These are phyloP conservation scores for Oasisia sp. DNA, from an alignment of 2,888 invertebrate genomes.

Conservation along the genomic window DNA sequence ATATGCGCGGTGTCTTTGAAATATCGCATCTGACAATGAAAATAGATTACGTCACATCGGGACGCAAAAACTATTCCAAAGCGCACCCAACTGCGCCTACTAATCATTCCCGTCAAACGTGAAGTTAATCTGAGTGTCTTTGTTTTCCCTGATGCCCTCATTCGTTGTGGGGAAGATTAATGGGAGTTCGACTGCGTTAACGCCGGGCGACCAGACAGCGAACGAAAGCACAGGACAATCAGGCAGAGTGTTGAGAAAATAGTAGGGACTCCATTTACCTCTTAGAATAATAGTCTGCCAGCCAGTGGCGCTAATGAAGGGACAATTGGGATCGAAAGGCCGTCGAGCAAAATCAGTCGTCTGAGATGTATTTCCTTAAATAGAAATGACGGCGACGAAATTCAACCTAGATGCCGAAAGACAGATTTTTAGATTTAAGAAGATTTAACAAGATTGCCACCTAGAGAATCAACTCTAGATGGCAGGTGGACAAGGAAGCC, in stretches of 20 bases:
- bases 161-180: not conserved
- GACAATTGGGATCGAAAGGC: too few relatives aligned
- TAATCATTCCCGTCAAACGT: not conserved
- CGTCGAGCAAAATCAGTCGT: too few relatives aligned
- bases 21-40: not conserved
- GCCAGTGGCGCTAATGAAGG: too few relatives aligned
- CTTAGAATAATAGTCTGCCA: too few relatives aligned
- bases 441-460: too few relatives aligned
- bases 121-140: not conserved
- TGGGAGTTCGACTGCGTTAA: not conserved
- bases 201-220: not conserved
- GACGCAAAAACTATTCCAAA: not conserved
- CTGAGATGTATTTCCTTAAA: too few relatives aligned
- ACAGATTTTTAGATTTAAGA: too few relatives aligned
- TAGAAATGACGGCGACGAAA: too few relatives aligned
- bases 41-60: constrained; percentile 1
- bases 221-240: not conserved
- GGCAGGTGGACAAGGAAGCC: too few relatives aligned
- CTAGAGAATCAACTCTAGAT: too few relatives aligned
- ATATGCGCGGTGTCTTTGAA: not conserved
- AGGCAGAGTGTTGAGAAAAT: not conserved
- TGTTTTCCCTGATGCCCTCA: not conserved
- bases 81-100: not conserved
- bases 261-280: too few relatives aligned
- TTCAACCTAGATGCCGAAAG: too few relatives aligned